Evolutionary conservation across 2,797 vertebrate species (phyloP), one percentile per base, ranked within the genome.

Genomic region (Martes flavigula): DNA sequence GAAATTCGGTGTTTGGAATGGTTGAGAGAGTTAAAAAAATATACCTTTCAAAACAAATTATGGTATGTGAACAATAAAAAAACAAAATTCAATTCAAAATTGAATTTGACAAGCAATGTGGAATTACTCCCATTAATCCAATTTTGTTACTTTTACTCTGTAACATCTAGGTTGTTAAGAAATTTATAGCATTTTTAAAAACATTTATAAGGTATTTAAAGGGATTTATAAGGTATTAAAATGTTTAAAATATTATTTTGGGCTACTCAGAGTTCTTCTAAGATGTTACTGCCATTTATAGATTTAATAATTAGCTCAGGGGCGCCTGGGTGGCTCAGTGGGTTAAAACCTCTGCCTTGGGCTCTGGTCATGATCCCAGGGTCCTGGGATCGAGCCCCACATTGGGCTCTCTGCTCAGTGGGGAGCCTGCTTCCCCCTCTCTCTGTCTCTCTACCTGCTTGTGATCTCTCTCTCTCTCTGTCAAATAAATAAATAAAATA

Each of bases 231-330:
- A 46, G 72, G 25, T 17, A 43, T 83, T 86, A 40, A 68, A 66
- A 93, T 43, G 10, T 72, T 93, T 79, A 73, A 77, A 72, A 32
- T 75, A 90, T 90, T 40, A 72, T 58, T 93, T 30, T 97, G 38
- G 66, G 11, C 51, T 95, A 87, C 93, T 68, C 51, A 79, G 91
- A 95, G 35, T 7, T 82, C 5, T 92, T 91, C 15, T 43, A 87
- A 92, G 82, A 27, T 90, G 83, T 94, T 91, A 96, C 78, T 97
- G 89, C 68, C 7, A 87, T 94, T 79, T 97, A 64, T 90, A 91
- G 40, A 94, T 94, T 97, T 96, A 93, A 95, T 97, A 95, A 94
- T 21, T 40, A 43, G 40, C 96, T 97, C 96, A 79, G 40, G 40
- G 40, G 40, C 5, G 40, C 40, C 40, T 40, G 40, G 40, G 40